Base-by-base conservation (phyloP, 1,140 invertebrate species). In the Ceratina calcarata region DNA sequence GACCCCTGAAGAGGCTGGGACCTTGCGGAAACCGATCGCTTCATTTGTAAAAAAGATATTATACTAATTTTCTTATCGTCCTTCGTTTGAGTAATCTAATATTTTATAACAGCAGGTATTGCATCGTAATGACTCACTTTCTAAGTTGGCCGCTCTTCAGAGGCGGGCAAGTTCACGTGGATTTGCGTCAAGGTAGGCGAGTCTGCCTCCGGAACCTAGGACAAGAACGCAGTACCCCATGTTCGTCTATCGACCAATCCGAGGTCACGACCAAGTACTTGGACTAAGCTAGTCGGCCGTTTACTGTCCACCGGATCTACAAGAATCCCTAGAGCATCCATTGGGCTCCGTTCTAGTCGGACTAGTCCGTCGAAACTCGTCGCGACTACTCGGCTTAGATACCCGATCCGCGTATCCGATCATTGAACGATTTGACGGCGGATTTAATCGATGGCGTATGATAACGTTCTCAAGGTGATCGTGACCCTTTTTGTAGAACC, bases 231-330 rank as follows among this genome's bases (percentile, higher is more conserved):
- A 79, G 74, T 71, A 79, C 58, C 66, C 65, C 37, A 37, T 27
- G 49, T 68, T 76, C 77, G 71, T 82, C 74, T 78, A 77, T 82
- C 83, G 75, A 76, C 62, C 61, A 65, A 82, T 81, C 82, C 71
- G 86, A 84, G 82, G 80, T 86, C 86, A 87, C 78, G 80, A 82
- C 66, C 60, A 78, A 16, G 45, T 76, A 80, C 81, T 78, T 64
- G 74, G 71, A 73, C 81, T 83, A 83, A 86, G 79, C 84, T 86
- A 85, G 85, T 62, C 85, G 60, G 78, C 76, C 77, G 57, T 82
- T 71, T 60, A 70, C 78, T 81, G 77, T 60, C 45, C 74, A 71
- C 24, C 57, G 78, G 74, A 70, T 81, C 62, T 45, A 73, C 65
- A 74, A 80, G 64, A 76, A 75, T 24, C 78, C 51, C 69, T 64